Base-by-base conservation (phyloP, 2,888 invertebrate species). In the Drosophila histrio region DNA sequence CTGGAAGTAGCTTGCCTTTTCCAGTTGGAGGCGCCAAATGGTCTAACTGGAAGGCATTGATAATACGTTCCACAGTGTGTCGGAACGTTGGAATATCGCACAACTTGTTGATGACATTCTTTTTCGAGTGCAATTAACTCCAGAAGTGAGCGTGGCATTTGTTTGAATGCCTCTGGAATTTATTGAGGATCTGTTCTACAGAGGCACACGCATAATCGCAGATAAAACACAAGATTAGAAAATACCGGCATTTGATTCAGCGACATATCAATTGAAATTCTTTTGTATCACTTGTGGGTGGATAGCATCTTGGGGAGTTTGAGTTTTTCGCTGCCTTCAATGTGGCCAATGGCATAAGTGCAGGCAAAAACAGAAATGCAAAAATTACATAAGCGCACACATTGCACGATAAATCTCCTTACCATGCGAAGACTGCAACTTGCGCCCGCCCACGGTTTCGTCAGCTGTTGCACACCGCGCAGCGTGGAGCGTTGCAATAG, bases 401-500 rank as follows among this genome's bases (percentile, higher is more conserved):
- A 65, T 49, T 53, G n/a, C 38, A 73, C 39, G 58, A 67, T 63
- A 53, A 65, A 67, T 59, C 72, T 26, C 21, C 91, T 90, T 83
- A 90, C 90, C 91, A 89, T 74, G 26, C 83, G 68, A 38, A 87
- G 65, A 69, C 65, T 70, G 67, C 47, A 73, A 58, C 57, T 38
- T 43, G 64, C 69, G 44, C 62, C 53, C 3, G 80, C 60, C 83
- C 83, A 81, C 52, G 70, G 79, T 68, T 83, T 84, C 53, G 81
- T 85, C 52, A 90, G 65, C 72, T 90, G 90, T 67, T 89, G 90
- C 52, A 88, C 68, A 49, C 86, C 83, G 30, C 85, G 83, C n/a
- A 86, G 64, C 64, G 87, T 72, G 60, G 90, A 82, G 54, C 81
- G 86, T 60, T 88, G 87, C 28, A 91, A 60, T 57, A 89, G 32